A percentile compares a stretch with the other conserved stretches of the same genome.
These are phyloP conservation scores for Tubiluchus corallicola DNA, from an alignment of 2,888 invertebrate genomes.

Conservation along the genomic window DNA sequence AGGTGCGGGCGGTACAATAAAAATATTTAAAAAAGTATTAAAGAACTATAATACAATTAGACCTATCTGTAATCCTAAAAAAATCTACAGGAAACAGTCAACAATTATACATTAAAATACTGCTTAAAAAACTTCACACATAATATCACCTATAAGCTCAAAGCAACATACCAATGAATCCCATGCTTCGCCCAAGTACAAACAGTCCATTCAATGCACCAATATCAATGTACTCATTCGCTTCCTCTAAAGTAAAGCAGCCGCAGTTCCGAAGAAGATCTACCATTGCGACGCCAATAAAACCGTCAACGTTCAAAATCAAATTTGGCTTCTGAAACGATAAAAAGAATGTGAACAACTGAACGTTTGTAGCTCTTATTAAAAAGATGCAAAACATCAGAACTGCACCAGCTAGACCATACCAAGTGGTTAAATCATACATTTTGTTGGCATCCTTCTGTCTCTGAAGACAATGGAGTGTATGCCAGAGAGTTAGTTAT, in stretches of 20 bases:
- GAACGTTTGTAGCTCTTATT: background rate
- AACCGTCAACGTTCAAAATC: slow-evolving; percentile 95
- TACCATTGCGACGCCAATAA: slow-evolving; percentile 91
- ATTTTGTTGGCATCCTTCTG: no score
- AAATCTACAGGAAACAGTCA: no score
- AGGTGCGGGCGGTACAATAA: no score
- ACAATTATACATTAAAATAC: no score
- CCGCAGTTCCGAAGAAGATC: slow-evolving; percentile 86
- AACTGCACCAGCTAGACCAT: background rate
- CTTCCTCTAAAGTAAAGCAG: slow-evolving; percentile 86
- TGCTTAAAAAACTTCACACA: no score
- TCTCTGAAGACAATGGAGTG: no score
- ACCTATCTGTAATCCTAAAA: no score
- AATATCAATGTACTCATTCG: slow-evolving; percentile 89
- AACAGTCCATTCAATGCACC: slow-evolving; percentile 96
- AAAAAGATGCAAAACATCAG: background rate
- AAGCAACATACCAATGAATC: slow-evolving; percentile 58
- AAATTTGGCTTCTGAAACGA: slow-evolving; percentile 72
- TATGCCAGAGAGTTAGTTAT: no score
- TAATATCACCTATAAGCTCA: no score
- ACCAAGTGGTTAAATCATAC: no score
- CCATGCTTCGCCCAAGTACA: slow-evolving; percentile 91
- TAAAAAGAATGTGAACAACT: slow-evolving; percentile 5
- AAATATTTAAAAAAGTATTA: no score
- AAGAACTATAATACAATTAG: no score